A percentile compares a stretch with the other conserved stretches of the same genome.
phyloP scores from a whole-genome alignment of 2,797 vertebrate genomes.

The Alfaro cultratus region DNA sequence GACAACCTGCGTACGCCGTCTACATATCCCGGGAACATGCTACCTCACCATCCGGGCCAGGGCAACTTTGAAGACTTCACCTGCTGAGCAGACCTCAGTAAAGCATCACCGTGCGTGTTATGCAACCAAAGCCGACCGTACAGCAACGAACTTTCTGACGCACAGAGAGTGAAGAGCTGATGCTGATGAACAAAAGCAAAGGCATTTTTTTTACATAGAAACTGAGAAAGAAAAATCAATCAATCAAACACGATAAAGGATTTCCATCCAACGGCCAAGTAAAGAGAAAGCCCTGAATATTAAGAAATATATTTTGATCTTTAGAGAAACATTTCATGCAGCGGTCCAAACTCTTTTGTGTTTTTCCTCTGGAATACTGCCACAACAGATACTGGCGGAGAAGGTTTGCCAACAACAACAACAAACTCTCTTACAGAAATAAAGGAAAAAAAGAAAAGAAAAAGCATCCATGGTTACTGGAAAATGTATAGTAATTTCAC shows the following conservation, averaged over 20 bases:
- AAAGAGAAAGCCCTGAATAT: constrained; percentile 58
- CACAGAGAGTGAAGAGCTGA: constrained; percentile 51
- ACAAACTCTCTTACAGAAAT: constrained; percentile 55
- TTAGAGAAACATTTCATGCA: constrained; percentile 65
- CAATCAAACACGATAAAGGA: constrained; percentile 44
- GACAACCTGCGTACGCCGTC: constrained; percentile 94
- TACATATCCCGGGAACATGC: constrained; percentile 97
- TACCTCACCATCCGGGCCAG: constrained; percentile 98
- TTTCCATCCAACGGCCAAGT: constrained; percentile 40
- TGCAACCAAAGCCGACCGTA: constrained; percentile 82
- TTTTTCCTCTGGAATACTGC: constrained; percentile 78
- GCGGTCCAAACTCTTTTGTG: constrained; percentile 51
- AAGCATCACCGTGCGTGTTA: constrained; percentile 59
- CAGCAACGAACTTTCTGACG: constrained; percentile 64
- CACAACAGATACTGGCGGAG: constrained; percentile 66
- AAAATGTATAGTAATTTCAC: constrained; percentile 63
- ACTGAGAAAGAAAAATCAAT: constrained; percentile 35
- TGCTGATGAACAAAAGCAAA: constrained; percentile 43
- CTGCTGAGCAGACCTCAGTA: constrained; percentile 82
- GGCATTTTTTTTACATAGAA: constrained; percentile 65
- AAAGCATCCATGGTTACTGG: constrained; percentile 29
- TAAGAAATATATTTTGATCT: constrained; percentile 49
- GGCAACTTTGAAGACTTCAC: constrained; percentile 99
- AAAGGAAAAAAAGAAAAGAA: constrained; percentile 18
- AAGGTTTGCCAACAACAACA: constrained; percentile 66